Evolutionary conservation across 2,888 invertebrate genomes (phyloP).

Genomic region (Hofmannophila pseudospretella): DNA sequence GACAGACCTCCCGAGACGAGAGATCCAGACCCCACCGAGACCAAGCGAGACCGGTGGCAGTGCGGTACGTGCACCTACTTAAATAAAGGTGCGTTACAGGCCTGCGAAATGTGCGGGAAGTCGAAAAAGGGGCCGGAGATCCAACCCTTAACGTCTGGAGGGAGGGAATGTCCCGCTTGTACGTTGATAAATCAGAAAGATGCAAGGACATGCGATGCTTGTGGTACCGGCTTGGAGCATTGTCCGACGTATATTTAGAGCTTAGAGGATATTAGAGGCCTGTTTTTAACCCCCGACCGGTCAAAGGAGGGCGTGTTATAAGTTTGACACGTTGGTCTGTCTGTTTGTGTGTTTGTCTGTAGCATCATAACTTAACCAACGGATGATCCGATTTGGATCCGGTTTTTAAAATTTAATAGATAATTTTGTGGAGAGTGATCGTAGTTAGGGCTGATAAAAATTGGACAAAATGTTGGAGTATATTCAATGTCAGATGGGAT

Average conservation of each 20-base stretch:
- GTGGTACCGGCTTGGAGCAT: constrained; percentile 81
- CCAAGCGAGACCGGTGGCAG: constrained; percentile 75
- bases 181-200: constrained; percentile 85
- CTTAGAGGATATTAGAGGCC: no score
- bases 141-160: constrained; percentile 83
- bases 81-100: constrained; percentile 71
- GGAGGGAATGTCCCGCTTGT: constrained; percentile 85
- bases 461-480: no score
- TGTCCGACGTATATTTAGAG: constrained; percentile 86
- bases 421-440: no score
- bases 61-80: constrained; percentile 85
- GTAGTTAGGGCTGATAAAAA: no score
- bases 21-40: constrained; percentile 20
- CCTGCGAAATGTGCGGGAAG: constrained; percentile 88
- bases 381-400: no score
- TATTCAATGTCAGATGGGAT: no score
- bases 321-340: no score
- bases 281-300: no score
- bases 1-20: neutral
- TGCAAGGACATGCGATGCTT: constrained; percentile 82
- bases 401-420: no score
- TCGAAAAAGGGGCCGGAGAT: constrained; percentile 79
- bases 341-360: no score
- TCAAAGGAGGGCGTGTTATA: no score
- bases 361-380: no score